Conservation (phyloP, 2,113 vertebrate genomes). For the Colaptes auratus region DNA sequence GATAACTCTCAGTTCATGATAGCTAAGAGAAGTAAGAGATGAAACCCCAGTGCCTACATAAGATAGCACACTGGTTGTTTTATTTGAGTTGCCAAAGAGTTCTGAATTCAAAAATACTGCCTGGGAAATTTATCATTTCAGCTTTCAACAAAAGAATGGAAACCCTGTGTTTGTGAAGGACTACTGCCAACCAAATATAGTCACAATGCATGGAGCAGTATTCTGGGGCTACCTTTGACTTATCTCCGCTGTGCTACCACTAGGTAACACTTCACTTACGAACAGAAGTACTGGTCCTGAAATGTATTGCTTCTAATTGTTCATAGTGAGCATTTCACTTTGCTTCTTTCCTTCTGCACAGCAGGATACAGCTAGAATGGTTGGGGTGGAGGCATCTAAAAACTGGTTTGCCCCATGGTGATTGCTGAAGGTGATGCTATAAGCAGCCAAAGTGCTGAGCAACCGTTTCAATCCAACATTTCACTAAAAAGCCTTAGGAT, state of each 20-base stretch:
- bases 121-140: not conserved
- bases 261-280: not conserved
- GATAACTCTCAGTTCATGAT: not conserved
- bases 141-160: not conserved
- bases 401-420: not conserved
- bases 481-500: not conserved
- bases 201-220: accelerated
- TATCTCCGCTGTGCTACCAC: not conserved
- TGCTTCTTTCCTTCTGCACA: not conserved
- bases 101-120: not conserved
- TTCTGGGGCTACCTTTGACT: not conserved
- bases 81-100: not conserved
- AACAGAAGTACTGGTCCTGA: not conserved
- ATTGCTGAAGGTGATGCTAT: not conserved
- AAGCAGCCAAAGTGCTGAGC: not conserved
- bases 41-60: not conserved
- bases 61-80: not conserved
- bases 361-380: not conserved
- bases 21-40: not conserved
- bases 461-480: not conserved
- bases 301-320: not conserved
- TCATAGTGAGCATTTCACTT: not conserved
- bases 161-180: not conserved
- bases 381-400: not conserved
- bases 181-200: not conserved